phyloP scores from a whole-genome alignment of 2,113 vertebrate genomes.

The Trachemys scripta region DNA sequence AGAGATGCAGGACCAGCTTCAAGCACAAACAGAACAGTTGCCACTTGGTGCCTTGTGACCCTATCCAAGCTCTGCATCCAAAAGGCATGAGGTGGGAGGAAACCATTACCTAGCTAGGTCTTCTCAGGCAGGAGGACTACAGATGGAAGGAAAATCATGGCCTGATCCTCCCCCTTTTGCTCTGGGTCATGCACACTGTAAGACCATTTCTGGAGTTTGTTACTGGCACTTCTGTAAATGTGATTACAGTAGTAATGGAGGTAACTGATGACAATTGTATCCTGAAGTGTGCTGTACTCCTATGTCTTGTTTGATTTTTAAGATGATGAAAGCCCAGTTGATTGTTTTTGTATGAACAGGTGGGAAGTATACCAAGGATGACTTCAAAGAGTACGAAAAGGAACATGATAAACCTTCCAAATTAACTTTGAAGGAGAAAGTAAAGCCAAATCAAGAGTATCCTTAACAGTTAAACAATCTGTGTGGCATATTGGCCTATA shows the following conservation, averaged over 20 bases:
- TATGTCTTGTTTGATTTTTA: neutral
- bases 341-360: conserved; percentile 78
- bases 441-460: conserved; percentile 96
- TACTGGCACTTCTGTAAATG: neutral
- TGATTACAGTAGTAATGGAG: neutral
- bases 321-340: neutral
- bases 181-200: neutral
- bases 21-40: neutral
- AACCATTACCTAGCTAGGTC: neutral
- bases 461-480: conserved; percentile 74
- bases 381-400: conserved; percentile 97
- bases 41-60: neutral
- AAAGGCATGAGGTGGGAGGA: neutral
- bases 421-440: conserved; percentile 92
- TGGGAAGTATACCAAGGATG: conserved; percentile 93
- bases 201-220: neutral
- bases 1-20: neutral
- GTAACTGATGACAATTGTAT: neutral
- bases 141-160: neutral
- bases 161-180: neutral
- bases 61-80: fast-evolving
- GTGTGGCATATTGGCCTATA: neutral
- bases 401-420: conserved; percentile 86
- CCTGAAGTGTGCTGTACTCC: neutral
- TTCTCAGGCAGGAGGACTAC: neutral